Percentiles rank a stretch among this genome's conserved stretches.
Evolutionary conservation across 2,113 vertebrate genomes (phyloP).

Genomic region (Myiopsitta monachus): DNA sequence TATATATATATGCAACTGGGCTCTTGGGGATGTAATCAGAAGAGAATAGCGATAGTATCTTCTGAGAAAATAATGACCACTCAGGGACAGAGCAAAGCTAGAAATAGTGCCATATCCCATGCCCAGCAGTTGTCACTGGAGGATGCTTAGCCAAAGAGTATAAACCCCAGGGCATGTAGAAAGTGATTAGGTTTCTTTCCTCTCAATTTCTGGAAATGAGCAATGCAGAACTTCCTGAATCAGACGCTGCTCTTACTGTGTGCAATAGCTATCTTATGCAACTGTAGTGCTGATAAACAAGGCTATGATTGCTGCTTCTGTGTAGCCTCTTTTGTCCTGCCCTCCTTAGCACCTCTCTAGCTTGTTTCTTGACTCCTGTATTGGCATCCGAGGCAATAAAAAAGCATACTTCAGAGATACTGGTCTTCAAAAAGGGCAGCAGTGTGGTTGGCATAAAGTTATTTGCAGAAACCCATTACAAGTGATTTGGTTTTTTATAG

Average conservation of each 20-base stretch:
- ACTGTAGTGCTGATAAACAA: not conserved
- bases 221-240: not conserved
- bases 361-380: not conserved
- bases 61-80: not conserved
- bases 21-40: not conserved
- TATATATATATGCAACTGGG: not conserved
- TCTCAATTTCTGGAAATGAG: not conserved
- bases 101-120: not conserved
- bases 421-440: not conserved
- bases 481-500: not conserved
- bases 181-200: not conserved
- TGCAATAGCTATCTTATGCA: not conserved
- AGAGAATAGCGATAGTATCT: not conserved
- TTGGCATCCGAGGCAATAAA: not conserved
- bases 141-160: not conserved
- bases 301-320: not conserved
- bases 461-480: not conserved
- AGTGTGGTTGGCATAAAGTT: not conserved
- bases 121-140: not conserved
- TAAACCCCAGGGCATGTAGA: not conserved
- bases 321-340: not conserved
- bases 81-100: not conserved
- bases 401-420: not conserved
- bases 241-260: not conserved
- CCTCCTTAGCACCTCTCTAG: not conserved